A percentile compares a stretch with the other conserved stretches of the same genome.
phyloP scores from a whole-genome alignment of 2,113 vertebrate genomes.

The Chloebia gouldiae region DNA sequence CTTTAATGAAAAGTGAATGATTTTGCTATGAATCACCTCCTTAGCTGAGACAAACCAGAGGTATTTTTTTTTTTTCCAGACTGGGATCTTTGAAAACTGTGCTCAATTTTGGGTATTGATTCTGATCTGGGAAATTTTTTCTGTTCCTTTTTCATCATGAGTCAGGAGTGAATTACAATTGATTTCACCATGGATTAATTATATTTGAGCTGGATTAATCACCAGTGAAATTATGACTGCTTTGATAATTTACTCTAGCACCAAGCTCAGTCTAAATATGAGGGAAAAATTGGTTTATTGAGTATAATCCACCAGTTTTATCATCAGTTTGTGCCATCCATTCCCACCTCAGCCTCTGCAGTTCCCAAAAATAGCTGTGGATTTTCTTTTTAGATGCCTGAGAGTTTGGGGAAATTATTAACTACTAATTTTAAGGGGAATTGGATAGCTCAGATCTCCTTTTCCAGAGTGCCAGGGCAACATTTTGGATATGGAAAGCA shows the following conservation, averaged over 20 bases:
- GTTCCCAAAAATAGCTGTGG: not conserved
- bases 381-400: not conserved
- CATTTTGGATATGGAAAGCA: not conserved
- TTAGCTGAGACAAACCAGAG: not conserved
- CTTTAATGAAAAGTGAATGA: not conserved
- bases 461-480: not conserved
- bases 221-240: not conserved
- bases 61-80: not conserved
- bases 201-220: not conserved
- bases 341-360: not conserved
- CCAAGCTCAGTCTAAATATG: not conserved
- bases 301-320: not conserved
- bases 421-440: not conserved
- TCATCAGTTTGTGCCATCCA: accelerated
- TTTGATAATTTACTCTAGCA: not conserved
- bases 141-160: not conserved
- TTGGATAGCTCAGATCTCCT: not conserved
- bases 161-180: not conserved
- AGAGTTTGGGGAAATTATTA: not conserved
- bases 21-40: not conserved
- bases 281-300: not conserved
- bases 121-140: not conserved
- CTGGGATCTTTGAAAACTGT: not conserved
- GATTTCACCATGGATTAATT: conserved; percentile 11
- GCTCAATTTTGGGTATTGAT: not conserved